Evolutionary conservation across 1,140 invertebrate genomes (phyloP), one percentile per base, ranked within the genome.

Genomic region (Marisa cornuarietis): DNA sequence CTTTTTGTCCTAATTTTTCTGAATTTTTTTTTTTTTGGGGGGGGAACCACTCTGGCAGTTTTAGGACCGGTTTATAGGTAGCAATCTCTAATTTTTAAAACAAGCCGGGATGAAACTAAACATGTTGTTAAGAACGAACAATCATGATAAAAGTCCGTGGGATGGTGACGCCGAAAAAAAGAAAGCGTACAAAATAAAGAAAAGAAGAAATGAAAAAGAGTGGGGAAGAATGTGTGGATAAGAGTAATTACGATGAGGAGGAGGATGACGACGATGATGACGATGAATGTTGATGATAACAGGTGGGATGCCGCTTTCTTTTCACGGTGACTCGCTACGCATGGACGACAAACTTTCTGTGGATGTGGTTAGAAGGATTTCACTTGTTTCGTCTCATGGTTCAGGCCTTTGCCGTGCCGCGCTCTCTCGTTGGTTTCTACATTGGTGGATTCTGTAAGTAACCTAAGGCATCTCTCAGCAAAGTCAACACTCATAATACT

Each of bases 311-410:
- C 76, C 87, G 89, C 22, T 26, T 90, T 1, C 75, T 90, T 24
- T 85, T 86, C 81, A 79, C 84, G 1, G 79, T 88, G 73, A 80
- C 84, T 16, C 83, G 88, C 11, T 91, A 89, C 79, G 77, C 85
- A 10, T 81, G 82, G 52, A 83, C 85, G 3, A 80, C 85, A 2
- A 86, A 83, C 71, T 91, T 89, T 79, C 81, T 90, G 62, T 90
- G 89, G 83, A 93, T 93, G 92, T 92, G 93, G 73, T 92, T 92
- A 81, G 93, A 93, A 85, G 92, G 92, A 0, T 92, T 91, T 80
- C 93, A 92, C 79, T 88, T 93, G 0, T 93, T 93, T 84, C 89
- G 91, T 54, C 86, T 93, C 10, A 90, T 93, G 74, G 90, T 92
- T 0, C 88, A 91, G 9, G 92, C 93, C 0, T 93, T 93, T 82